A percentile compares a stretch with the other conserved stretches of the same genome.
Conservation (phyloP, 2,888 invertebrate genomes). For the Sussaba pulchella region DNA sequence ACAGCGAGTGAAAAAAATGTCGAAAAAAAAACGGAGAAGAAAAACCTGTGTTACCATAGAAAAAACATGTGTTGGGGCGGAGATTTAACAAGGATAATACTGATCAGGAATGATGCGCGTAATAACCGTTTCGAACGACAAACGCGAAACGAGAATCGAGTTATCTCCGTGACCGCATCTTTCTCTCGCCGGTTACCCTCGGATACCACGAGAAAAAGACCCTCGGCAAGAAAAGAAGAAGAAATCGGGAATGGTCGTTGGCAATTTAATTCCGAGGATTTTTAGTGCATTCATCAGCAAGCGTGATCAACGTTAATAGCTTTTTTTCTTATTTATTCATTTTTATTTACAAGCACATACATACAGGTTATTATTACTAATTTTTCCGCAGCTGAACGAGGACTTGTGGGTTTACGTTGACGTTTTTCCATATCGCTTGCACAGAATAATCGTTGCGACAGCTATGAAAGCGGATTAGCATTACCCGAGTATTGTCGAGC, state of each 20-base stretch:
- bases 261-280: constrained; percentile 13
- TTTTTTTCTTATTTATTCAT: neutral
- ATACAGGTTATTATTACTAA: constrained; percentile 36
- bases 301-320: constrained; percentile 52
- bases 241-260: constrained; percentile 21
- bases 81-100: constrained; percentile 61
- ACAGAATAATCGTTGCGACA: constrained; percentile 44
- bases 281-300: constrained; percentile 42
- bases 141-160: constrained; percentile 64
- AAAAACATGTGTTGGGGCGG: constrained; percentile 43
- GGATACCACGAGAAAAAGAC: constrained; percentile 26
- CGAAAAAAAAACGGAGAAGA: constrained; percentile 12
- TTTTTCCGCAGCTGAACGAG: constrained; percentile 46
- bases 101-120: constrained; percentile 67
- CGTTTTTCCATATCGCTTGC: constrained; percentile 47
- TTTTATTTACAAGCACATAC: neutral
- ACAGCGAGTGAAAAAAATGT: constrained; percentile 1
- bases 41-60: constrained; percentile 18
- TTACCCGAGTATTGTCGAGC: constrained; percentile 78
- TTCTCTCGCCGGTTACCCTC: constrained; percentile 39
- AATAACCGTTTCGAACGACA: constrained; percentile 66
- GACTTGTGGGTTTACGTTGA: constrained; percentile 46
- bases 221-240: constrained; percentile 1
- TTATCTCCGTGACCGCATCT: constrained; percentile 62
- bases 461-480: constrained; percentile 77